These are phyloP conservation scores for Mormyrus lacerda DNA, from an alignment of 2,113 vertebrate genomes.

Conservation along the genomic window DNA sequence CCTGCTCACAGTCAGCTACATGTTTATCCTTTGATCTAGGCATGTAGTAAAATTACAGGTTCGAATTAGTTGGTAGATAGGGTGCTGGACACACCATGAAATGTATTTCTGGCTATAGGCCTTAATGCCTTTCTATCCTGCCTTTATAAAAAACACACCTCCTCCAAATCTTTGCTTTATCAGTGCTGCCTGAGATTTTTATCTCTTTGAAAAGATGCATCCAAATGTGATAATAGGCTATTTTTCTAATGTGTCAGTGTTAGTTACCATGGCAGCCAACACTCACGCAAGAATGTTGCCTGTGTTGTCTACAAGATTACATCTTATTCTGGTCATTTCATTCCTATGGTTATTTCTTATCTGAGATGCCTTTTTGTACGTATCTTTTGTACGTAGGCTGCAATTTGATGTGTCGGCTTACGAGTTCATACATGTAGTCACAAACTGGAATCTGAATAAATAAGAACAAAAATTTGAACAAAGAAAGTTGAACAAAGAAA, in stretches of 20 bases:
- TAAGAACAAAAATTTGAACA: neutral
- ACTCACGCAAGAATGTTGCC: neutral
- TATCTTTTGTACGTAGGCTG: too few relatives aligned
- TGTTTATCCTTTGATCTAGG: neutral
- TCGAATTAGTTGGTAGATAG: neutral
- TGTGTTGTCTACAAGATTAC: neutral
- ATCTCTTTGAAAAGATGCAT: neutral
- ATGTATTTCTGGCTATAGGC: too few relatives aligned
- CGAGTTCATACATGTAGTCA: neutral
- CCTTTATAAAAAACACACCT: neutral
- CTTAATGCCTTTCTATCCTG: neutral
- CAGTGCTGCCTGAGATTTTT: neutral
- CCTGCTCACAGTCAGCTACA: neutral
- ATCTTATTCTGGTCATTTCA: neutral
- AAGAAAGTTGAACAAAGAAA: neutral
- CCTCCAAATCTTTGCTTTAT: neutral
- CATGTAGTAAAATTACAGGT: neutral
- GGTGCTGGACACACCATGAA: neutral
- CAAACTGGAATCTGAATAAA: neutral
- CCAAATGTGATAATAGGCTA: neutral
- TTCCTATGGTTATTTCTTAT: neutral
- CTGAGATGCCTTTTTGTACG: neutral
- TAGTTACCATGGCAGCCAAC: neutral
- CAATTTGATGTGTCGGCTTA: neutral
- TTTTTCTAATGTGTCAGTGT: conserved; percentile 3